Base-by-base conservation (phyloP, 1,140 invertebrate species). In the Bombus haemorrhoidalis region DNA sequence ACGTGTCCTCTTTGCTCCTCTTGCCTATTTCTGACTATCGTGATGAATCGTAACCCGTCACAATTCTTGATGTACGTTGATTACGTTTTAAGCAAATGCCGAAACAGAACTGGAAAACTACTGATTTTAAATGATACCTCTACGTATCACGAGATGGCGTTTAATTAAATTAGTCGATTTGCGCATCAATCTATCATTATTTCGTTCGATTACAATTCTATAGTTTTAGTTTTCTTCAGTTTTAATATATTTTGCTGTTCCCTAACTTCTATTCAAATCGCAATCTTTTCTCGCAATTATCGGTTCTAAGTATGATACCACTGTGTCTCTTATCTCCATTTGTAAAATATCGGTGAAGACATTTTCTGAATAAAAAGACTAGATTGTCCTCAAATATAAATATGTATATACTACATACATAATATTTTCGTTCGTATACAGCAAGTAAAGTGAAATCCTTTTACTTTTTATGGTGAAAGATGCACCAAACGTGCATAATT, bases 1-100 rank as follows among this genome's bases (percentile, higher is more conserved):
- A 92, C 90, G 91, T 92, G 85, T 92, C 90, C 74, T 83, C 81
- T 66, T 79, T 77, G 66, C 34, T 79, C 83, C 71, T 78, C 88
- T 78, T 87, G 73, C 81, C 73, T 85, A 87, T 76, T 90, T 89
- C 84, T 81, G 71, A 81, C 84, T 85, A 73, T 72, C 66, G 68
- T 85, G 41, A 59, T 72, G 53, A 53, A 47, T 72, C 69, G 83
- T 80, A 47, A 72, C 62, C 68, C 83, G 83, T 85, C 83, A 73
- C 76, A 85, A 85, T 79, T 80, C 76, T 85, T 80, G 41, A 41
- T 85, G 22, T 66, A 85, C 34, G 47, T 85, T 81, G 79, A 81
- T 81, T 85, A 79, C 84, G 78, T 85, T 75, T 85, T 81, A 75
- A 72, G 41, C 78, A 69, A 66, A 74, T 75, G 62, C 79, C 84